A percentile compares a stretch with the other conserved stretches of the same genome.
Evolutionary conservation across 1,140 invertebrate genomes (phyloP).

Genomic region (Camponotus floridanus): DNA sequence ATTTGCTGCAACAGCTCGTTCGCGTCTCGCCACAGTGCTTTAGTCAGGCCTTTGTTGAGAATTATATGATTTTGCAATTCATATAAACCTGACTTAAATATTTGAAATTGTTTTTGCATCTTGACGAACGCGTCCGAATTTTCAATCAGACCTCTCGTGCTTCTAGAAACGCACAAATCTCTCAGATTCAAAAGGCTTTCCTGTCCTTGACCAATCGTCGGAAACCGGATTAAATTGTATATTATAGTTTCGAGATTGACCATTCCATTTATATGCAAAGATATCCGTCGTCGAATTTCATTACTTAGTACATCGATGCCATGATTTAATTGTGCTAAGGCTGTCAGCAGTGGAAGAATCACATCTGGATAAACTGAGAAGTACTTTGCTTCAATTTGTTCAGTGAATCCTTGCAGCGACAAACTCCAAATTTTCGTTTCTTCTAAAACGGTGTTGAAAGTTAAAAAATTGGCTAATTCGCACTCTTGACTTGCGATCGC

Average conservation of each 20-base stretch:
- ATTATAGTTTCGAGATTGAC: conserved; percentile 78
- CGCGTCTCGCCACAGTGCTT: conserved; percentile 85
- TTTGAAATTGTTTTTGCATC: conserved; percentile 83
- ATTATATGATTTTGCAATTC: conserved; percentile 88
- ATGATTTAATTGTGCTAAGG: conserved; percentile 88
- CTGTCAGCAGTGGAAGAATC: conserved; percentile 87
- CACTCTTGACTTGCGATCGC: not conserved
- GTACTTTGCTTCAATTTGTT: conserved; percentile 86
- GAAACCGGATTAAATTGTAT: conserved; percentile 85
- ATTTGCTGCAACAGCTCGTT: conserved; percentile 88
- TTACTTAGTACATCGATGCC: conserved; percentile 86
- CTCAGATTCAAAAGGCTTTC: conserved; percentile 82
- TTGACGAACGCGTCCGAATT: conserved; percentile 65
- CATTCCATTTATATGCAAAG: conserved; percentile 19
- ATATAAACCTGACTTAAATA: conserved; percentile 89
- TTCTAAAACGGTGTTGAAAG: conserved; percentile 81
- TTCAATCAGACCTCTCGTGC: conserved; percentile 73
- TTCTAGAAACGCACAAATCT: conserved; percentile 80
- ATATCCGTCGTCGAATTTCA: conserved; percentile 79
- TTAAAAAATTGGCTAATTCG: not conserved
- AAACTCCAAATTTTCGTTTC: conserved; percentile 87
- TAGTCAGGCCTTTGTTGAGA: conserved; percentile 84
- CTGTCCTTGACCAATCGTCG: conserved; percentile 82
- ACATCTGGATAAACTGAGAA: conserved; percentile 90
- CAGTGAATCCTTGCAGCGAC: conserved; percentile 87